phyloP scores from a whole-genome alignment of 1,140 invertebrate genomes.

The Oryctes rhinoceros region DNA sequence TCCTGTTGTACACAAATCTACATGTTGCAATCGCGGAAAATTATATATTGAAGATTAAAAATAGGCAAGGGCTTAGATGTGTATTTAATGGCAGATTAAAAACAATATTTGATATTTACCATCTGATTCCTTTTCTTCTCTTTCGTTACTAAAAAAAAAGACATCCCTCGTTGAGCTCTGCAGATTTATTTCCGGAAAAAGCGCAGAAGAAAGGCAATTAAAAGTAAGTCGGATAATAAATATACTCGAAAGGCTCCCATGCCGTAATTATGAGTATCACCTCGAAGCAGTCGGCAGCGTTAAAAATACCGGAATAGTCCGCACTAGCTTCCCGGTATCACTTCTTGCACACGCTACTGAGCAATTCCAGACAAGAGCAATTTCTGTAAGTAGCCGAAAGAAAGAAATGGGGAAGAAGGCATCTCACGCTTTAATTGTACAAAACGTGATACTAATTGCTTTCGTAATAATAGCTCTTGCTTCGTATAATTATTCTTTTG shows the following conservation, averaged over 20 bases:
- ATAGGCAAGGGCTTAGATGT: no score
- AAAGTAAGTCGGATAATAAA: slow-evolving; percentile 33
- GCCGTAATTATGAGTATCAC: slow-evolving; percentile 10
- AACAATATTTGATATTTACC: not conserved
- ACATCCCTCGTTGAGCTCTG: slow-evolving; percentile 6
- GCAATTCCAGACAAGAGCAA: slow-evolving; percentile 41
- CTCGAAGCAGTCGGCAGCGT: slow-evolving; percentile 5
- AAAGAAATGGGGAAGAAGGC: slow-evolving; percentile 47
- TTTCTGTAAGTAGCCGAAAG: slow-evolving; percentile 28
- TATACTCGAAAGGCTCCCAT: slow-evolving; percentile 10
- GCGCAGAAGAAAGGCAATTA: slow-evolving; percentile 16
- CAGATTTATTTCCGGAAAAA: not conserved
- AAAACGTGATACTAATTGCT: slow-evolving; percentile 61
- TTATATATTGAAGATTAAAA: no score
- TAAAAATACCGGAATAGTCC: slow-evolving; percentile 28
- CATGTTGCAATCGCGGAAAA: no score
- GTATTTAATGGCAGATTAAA: no score
- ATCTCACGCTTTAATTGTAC: slow-evolving; percentile 57
- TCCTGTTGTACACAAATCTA: no score
- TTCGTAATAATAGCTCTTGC: slow-evolving; percentile 48
- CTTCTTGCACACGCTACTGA: slow-evolving; percentile 44
- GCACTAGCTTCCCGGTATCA: slow-evolving; percentile 39
- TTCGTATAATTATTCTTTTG: no score
- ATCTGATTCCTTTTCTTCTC: not conserved
- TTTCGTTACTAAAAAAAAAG: not conserved